A percentile compares a stretch with the other conserved stretches of the same genome.
These are phyloP conservation scores for Daphoenositta chrysoptera DNA, from an alignment of 2,113 vertebrate species.

Conservation along the genomic window DNA sequence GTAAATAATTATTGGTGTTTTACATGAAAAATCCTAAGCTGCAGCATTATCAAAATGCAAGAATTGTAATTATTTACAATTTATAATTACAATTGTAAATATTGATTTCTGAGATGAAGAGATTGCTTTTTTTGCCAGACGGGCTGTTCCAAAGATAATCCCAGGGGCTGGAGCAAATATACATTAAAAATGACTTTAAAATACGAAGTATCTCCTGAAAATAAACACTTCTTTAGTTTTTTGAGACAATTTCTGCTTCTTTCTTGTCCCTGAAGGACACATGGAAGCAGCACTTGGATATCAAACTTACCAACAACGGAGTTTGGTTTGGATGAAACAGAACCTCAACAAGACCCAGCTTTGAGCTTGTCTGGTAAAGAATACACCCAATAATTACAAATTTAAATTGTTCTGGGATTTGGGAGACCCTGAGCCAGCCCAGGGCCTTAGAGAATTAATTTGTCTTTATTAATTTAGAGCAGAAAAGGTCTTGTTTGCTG, in stretches of 20 bases:
- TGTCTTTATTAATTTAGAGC: neutral
- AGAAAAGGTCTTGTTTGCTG: neutral
- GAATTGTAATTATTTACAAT: neutral
- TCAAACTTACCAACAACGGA: constrained; percentile 66
- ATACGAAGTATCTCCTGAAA: neutral
- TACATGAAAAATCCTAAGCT: neutral
- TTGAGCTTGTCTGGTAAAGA: constrained; percentile 73
- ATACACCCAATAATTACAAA: neutral
- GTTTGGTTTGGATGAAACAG: constrained; percentile 68
- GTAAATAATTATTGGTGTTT: neutral
- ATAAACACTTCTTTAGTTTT: accelerated
- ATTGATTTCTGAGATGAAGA: neutral
- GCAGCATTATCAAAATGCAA: neutral
- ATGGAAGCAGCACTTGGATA: constrained; percentile 75
- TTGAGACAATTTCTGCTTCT: neutral
- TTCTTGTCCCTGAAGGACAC: constrained; percentile 68
- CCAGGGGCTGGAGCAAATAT: neutral
- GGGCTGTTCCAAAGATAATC: neutral
- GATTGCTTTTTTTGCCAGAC: neutral
- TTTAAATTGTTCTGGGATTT: neutral
- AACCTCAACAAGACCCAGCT: constrained; percentile 62
- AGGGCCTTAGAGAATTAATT: neutral
- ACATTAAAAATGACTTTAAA: neutral
- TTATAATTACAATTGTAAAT: neutral
- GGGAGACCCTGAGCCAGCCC: neutral